Evolutionary conservation across 2,888 invertebrate genomes (phyloP), one percentile per base, ranked within the genome.

Genomic region (Euproctis similis): DNA sequence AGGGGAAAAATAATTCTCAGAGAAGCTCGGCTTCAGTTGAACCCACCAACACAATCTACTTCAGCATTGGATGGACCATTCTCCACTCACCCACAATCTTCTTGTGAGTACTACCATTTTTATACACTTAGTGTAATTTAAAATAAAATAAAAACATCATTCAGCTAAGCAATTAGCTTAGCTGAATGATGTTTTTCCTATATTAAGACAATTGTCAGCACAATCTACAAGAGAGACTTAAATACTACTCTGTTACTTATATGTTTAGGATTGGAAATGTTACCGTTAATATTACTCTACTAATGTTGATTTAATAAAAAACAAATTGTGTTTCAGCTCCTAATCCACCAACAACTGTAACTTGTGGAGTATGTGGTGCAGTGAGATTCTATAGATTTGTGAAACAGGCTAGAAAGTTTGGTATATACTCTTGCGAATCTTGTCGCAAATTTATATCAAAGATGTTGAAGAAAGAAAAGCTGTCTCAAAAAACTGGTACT

Each of bases 381-480:
- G 88, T 91, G 19, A 87, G 93, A 26, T 91, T 90, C 63, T 90
- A 90, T 68, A 89, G 91, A 58, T 92, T 92, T 64, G 88, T 92
- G 6, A 89, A 90, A 55, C 92, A 93, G 75, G 91, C 93, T 12
- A 87, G 92, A 36, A 94, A 94, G 64, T 94, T 93, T 66, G 94
- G 94, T 14, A 91, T 93, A 37, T 90, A 90, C 58, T 92, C 93
- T 45, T 96, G 96, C 69, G 93, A 93, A 62, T 90, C 92, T 5
- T 96, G 96, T 68, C 87, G 93, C 26, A 94, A 94, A 67, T 95
- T 95, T 69, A 93, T 95, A 56, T 90, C 92, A 9, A 92, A 93
- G 65, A 90, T 92, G 86, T 87, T 92, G 39, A 92, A 91, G 67
- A 87, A 89, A 34, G 88, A 88, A 51, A 87, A 87, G 40, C 77